Percentiles rank a stretch among this genome's conserved stretches.
Conservation (phyloP, 1,140 invertebrate species). For the Archivesica marissinica region DNA sequence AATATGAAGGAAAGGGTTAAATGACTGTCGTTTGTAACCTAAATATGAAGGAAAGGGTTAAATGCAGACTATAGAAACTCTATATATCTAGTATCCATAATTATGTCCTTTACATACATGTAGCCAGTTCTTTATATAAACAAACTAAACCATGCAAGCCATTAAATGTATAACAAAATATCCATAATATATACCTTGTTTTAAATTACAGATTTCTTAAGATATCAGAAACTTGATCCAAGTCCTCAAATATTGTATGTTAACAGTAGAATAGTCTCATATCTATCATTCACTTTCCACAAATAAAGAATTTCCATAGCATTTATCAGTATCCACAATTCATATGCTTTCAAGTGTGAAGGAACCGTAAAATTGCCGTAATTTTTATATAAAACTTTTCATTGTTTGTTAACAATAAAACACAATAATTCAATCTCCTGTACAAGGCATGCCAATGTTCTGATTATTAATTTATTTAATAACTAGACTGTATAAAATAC, state of each 20-base stretch:
- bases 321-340: not conserved
- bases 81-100: too few relatives aligned
- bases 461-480: slow-evolving; percentile 14
- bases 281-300: slow-evolving; percentile 11
- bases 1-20: too few relatives aligned
- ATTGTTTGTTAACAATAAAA: slow-evolving; percentile 18
- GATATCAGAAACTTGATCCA: not conserved
- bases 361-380: not conserved
- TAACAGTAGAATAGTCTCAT: not conserved
- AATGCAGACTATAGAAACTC: too few relatives aligned
- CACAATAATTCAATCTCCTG: not conserved
- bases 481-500: slow-evolving; percentile 14
- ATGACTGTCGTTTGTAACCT: too few relatives aligned
- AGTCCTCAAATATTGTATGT: not conserved
- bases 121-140: too few relatives aligned
- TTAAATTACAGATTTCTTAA: too few relatives aligned
- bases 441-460: not conserved
- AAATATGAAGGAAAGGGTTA: too few relatives aligned
- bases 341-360: not conserved
- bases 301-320: not conserved
- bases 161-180: too few relatives aligned
- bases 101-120: too few relatives aligned
- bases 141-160: too few relatives aligned
- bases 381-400: slow-evolving; percentile 9
- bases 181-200: not conserved